Percentiles rank a stretch among this genome's conserved stretches.
These are phyloP conservation scores for Notamacropus eugenii DNA, from an alignment of 2,797 vertebrate genomes.

Conservation along the genomic window DNA sequence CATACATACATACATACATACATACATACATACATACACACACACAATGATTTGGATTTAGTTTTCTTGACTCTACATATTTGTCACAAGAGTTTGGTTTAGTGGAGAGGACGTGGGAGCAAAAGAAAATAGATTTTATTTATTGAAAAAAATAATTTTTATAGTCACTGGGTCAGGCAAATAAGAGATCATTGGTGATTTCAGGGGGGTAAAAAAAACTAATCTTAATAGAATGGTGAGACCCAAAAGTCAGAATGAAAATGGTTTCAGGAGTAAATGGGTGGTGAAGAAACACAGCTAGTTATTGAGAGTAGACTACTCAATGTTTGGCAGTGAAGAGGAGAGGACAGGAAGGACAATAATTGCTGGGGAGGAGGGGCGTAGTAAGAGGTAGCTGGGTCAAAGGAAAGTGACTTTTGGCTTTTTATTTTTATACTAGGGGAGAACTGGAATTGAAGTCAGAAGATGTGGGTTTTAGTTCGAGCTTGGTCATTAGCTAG, in stretches of 20 bases:
- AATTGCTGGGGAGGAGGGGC: neutral
- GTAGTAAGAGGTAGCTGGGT: neutral
- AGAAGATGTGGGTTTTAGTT: neutral
- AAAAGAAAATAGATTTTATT: neutral
- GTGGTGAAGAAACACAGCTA: neutral
- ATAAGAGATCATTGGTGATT: neutral
- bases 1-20: neutral
- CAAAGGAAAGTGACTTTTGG: neutral
- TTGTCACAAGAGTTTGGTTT: neutral
- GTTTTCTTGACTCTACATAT: neutral
- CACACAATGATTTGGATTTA: neutral
- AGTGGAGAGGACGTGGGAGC: neutral
- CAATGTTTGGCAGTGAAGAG: neutral
- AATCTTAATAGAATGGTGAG: neutral
- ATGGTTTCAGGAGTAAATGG: neutral
- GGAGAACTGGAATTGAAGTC: neutral
- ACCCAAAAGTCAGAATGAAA: neutral
- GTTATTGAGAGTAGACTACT: neutral
- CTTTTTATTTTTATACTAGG: neutral
- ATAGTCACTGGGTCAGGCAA: neutral
- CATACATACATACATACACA: neutral
- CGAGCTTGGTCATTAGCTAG: neutral
- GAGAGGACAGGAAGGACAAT: neutral
- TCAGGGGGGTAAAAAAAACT: neutral
- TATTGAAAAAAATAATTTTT: neutral